Base-by-base conservation (phyloP, 2,888 invertebrate genomes). In the Flexamia atlantica region DNA sequence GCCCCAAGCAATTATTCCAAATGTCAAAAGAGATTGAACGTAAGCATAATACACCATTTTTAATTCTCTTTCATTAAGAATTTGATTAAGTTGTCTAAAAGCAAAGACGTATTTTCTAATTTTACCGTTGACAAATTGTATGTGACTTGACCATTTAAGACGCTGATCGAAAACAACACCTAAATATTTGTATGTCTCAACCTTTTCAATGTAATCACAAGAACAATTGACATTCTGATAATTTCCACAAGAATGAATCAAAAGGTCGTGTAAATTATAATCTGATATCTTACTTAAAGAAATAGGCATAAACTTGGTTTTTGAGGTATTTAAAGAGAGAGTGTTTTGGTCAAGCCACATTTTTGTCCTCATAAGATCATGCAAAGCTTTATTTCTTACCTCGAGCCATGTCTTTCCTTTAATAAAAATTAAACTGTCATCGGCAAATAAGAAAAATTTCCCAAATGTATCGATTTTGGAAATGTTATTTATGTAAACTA, bases 401-500 rank as follows among this genome's bases (percentile, higher is more conserved):
- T 83, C 74, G 14, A n/a, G 36, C 74, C 83, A 83, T 3, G 30
- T 50, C 42, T 74, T 53, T n/a, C 64, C 83, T 50, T 42, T n/a
- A 32, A 70, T 28, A n/a, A 74, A 74, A 57, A 70, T 72, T 20
- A 74, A 25, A 3, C 53, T 83, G 32, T 72, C 83, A 20, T 74
- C 83, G 1, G 83, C 83, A 74, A 83, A 83, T 14, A 57, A 23
- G 57, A 74, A 72, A n/a, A 74, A n/a, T 40, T 74, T 83, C 17
- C 83, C 72, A n/a, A 9, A 20, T 9, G 36, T 9, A 30, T 32
- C 17, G 12, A 74, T 20, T 50, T 72, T 57, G 30, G 28, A 74
- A 28, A 83, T 53, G 25, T 74, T 53, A 83, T 83, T 83, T 36
- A 83, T 83, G 36, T 72, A 83, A 57, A 83, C 76, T 30, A 72